Evolutionary conservation across 2,797 vertebrate genomes (phyloP).

Genomic region (Onychomys torridus): DNA sequence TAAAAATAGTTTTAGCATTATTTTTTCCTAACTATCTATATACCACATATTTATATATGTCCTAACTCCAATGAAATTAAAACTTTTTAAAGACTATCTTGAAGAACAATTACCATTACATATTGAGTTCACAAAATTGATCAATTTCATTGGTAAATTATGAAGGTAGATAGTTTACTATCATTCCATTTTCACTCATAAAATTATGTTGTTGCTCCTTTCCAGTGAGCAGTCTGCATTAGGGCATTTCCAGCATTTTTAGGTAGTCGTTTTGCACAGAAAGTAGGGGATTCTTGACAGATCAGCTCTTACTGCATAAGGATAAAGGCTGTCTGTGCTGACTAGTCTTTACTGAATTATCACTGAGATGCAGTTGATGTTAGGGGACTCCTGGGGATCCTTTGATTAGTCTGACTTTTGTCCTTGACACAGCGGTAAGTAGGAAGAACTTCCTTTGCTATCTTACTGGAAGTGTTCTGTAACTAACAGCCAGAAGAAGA

Average conservation of each 20-base stretch:
- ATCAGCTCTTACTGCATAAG: neutral
- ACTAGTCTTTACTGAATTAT: constrained; percentile 63
- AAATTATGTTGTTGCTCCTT: constrained; percentile 28
- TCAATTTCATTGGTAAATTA: neutral
- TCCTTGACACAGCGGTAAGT: constrained; percentile 37
- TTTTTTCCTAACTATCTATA: constrained; percentile 64
- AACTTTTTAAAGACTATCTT: constrained; percentile 70
- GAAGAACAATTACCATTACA: constrained; percentile 55
- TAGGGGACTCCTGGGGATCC: constrained; percentile 44
- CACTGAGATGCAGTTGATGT: constrained; percentile 52
- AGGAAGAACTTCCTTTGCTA: constrained; percentile 58
- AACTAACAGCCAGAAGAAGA: constrained; percentile 50
- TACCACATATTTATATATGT: constrained; percentile 43
- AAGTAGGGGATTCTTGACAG: constrained; percentile 29
- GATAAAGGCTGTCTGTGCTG: constrained; percentile 39
- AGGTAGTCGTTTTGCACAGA: neutral
- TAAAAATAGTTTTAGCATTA: constrained; percentile 49
- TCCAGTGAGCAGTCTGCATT: constrained; percentile 65
- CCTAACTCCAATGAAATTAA: constrained; percentile 62
- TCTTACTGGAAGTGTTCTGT: neutral
- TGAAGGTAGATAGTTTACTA: constrained; percentile 64
- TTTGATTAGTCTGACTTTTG: constrained; percentile 64
- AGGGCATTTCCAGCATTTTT: constrained; percentile 52
- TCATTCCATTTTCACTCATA: constrained; percentile 60
- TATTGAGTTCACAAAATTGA: constrained; percentile 52